Percentiles rank a stretch among this genome's conserved stretches.
These are phyloP conservation scores for Ambastaia sidthimunki DNA, from an alignment of 2,797 vertebrate species.

Conservation along the genomic window DNA sequence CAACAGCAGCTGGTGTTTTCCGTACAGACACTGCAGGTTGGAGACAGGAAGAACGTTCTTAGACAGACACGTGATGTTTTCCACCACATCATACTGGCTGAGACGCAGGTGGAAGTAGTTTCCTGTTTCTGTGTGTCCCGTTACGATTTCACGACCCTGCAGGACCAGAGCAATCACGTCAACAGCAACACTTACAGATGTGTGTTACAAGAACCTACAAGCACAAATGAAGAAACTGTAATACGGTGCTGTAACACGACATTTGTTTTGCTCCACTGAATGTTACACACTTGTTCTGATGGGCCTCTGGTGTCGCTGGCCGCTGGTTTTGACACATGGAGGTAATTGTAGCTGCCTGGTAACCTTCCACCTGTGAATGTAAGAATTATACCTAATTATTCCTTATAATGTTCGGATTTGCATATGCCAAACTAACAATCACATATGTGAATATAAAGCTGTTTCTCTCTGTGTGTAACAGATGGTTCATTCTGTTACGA, in stretches of 20 bases:
- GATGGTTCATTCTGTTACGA: constrained; percentile 41
- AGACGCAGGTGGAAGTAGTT: constrained; percentile 88
- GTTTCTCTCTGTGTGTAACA: constrained; percentile 36
- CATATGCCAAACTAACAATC: constrained; percentile 12
- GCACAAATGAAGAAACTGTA: not conserved
- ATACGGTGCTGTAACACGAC: not conserved
- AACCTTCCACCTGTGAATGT: constrained; percentile 81
- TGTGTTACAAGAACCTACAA: no score
- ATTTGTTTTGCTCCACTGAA: not conserved
- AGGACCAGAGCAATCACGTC: constrained; percentile 15
- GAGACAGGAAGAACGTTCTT: constrained; percentile 80
- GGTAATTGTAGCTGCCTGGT: constrained; percentile 86
- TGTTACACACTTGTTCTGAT: constrained; percentile 71
- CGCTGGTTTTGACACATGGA: constrained; percentile 83
- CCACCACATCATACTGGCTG: constrained; percentile 77
- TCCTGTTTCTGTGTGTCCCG: constrained; percentile 77
- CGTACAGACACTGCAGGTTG: constrained; percentile 86
- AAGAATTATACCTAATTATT: constrained; percentile 6
- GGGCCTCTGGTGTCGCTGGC: constrained; percentile 51
- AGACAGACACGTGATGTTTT: constrained; percentile 88
- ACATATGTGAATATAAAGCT: constrained; percentile 24
- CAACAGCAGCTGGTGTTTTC: constrained; percentile 88
- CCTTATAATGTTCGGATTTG: not conserved
- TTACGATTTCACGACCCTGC: constrained; percentile 81
- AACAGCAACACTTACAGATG: no score